Percentiles rank a stretch among this genome's conserved stretches.
Conservation (phyloP, 2,888 invertebrate species). For the Electrophaes corylata region DNA sequence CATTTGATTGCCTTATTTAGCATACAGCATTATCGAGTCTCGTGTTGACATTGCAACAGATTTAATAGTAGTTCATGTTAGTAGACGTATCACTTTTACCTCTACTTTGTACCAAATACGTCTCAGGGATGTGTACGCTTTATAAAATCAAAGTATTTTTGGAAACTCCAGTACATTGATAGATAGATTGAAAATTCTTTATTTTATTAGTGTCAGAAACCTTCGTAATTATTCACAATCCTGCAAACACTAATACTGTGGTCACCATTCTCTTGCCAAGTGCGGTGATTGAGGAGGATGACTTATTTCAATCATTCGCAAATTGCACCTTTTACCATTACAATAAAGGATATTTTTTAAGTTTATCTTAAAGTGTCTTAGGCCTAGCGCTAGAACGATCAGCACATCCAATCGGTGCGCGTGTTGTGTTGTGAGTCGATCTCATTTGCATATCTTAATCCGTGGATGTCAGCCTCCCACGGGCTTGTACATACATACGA, state of each 20-base stretch:
- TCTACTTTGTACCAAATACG: not conserved
- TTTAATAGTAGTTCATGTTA: not conserved
- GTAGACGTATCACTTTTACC: slow-evolving; percentile 6
- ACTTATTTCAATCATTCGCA: too few species aligned
- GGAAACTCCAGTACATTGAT: too few species aligned
- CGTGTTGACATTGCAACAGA: slow-evolving; percentile 28
- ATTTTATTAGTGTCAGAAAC: too few species aligned
- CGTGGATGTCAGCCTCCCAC: slow-evolving; percentile 44
- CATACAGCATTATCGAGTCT: slow-evolving; percentile 24
- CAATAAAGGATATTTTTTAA: not conserved
- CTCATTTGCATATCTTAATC: slow-evolving; percentile 63
- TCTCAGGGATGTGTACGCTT: not conserved
- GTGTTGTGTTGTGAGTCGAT: slow-evolving; percentile 42
- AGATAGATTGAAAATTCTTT: too few species aligned
- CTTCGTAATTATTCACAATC: too few species aligned
- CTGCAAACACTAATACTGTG: too few species aligned
- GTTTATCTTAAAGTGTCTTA: slow-evolving; percentile 3
- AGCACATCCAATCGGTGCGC: slow-evolving; percentile 33
- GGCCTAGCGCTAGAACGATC: slow-evolving; percentile 18
- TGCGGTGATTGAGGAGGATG: too few species aligned
- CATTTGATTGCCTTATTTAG: slow-evolving; percentile 32
- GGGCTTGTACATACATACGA: slow-evolving; percentile 36
- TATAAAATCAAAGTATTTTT: too few species aligned
- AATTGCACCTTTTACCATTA: not conserved
- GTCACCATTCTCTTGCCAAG: too few species aligned